Evolutionary conservation across 2,888 invertebrate species (phyloP).

Genomic region (Diarsia dahlii): DNA sequence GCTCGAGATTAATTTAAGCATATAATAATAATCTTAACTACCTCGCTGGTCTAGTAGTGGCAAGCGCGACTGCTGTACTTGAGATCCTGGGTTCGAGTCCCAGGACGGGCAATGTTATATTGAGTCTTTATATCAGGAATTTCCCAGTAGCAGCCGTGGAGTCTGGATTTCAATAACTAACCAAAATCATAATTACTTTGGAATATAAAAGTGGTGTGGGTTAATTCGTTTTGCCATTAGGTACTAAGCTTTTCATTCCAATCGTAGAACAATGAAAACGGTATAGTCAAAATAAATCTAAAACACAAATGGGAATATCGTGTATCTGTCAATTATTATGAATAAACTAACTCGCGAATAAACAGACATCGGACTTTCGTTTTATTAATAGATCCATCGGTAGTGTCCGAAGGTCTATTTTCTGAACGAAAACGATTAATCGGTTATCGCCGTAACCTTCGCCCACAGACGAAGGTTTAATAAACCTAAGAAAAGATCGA

Average conservation of each 20-base stretch:
- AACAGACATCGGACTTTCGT: constrained; percentile 1
- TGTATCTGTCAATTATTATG: background rate
- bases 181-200: background rate
- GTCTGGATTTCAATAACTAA: background rate
- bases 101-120: too few species aligned
- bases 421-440: background rate
- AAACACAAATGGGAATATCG: constrained; percentile 22
- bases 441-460: background rate
- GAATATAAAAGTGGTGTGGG: background rate
- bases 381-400: constrained; percentile 26
- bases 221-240: background rate
- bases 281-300: background rate
- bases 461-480: background rate
- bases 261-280: background rate
- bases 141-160: too few species aligned
- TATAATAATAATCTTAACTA: background rate
- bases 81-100: too few species aligned
- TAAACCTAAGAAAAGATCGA: background rate
- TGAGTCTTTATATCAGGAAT: too few species aligned
- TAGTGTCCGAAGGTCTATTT: background rate
- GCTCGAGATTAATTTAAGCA: background rate
- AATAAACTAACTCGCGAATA: background rate
- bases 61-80: too few species aligned
- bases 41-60: too few species aligned
- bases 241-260: background rate